These are phyloP conservation scores for Geococcyx californianus DNA, from an alignment of 2,113 vertebrate species.

Conservation along the genomic window DNA sequence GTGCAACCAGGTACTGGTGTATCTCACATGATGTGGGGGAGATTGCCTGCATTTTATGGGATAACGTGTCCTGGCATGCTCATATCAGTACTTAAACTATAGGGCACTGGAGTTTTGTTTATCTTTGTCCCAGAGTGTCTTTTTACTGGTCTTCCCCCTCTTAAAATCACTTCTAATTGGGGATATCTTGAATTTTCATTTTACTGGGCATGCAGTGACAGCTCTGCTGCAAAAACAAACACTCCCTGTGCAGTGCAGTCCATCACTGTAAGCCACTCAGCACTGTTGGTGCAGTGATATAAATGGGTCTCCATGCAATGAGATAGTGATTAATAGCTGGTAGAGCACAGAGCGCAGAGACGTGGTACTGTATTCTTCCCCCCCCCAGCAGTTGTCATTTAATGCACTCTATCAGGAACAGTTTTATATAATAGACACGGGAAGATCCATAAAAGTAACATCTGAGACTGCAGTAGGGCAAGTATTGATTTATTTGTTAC, in stretches of 20 bases:
- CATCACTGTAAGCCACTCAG: constrained; percentile 65
- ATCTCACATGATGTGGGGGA: accelerated
- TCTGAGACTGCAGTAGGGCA: constrained; percentile 74
- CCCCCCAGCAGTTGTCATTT: constrained; percentile 73
- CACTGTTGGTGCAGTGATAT: constrained; percentile 62
- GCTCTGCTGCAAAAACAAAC: constrained; percentile 72
- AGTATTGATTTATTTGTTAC: constrained; percentile 82
- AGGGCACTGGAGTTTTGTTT: background rate
- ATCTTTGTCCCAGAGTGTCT: background rate
- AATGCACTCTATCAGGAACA: constrained; percentile 61
- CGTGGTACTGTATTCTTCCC: constrained; percentile 5
- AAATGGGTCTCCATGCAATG: constrained; percentile 70
- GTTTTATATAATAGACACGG: constrained; percentile 75
- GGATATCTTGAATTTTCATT: constrained; percentile 39
- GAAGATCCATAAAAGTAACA: constrained; percentile 79
- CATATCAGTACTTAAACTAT: background rate
- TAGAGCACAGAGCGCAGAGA: constrained; percentile 16
- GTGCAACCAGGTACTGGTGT: background rate
- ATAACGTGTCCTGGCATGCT: background rate
- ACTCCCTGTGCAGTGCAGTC: background rate
- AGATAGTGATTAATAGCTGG: constrained; percentile 71
- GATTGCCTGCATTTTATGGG: background rate
- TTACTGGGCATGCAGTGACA: constrained; percentile 1
- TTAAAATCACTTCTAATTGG: constrained; percentile 13
- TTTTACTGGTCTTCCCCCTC: background rate